A percentile compares a stretch with the other conserved stretches of the same genome.
These are phyloP conservation scores for Andrena flavipes DNA, from an alignment of 2,888 invertebrate genomes.

Conservation along the genomic window DNA sequence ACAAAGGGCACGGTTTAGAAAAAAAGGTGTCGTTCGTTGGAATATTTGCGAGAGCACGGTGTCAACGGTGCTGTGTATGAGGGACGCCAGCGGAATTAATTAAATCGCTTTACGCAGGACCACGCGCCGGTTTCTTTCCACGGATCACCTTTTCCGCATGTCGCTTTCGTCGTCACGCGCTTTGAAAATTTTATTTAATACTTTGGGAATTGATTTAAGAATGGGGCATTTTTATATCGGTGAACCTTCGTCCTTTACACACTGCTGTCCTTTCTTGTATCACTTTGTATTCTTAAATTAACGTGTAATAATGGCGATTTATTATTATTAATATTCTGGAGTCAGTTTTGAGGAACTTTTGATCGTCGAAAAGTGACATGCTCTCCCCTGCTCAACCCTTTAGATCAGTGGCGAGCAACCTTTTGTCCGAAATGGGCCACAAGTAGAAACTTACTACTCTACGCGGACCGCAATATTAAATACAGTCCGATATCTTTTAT, in stretches of 20 bases:
- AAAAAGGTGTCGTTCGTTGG: conserved; percentile 18
- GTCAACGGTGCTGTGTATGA: conserved; percentile 2
- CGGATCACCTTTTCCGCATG: neutral
- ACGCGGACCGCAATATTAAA: too few relatives aligned
- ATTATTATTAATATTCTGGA: neutral
- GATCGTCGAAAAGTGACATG: neutral
- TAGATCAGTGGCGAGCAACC: too few relatives aligned
- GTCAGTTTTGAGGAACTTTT: neutral
- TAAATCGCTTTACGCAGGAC: neutral
- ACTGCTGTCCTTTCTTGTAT: too few relatives aligned
- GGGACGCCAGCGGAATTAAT: conserved; percentile 28
- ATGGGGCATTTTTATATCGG: too few relatives aligned
- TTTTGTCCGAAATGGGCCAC: too few relatives aligned
- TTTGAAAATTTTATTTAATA: neutral
- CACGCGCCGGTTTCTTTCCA: conserved; percentile 4
- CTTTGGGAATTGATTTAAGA: neutral
- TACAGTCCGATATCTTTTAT: too few relatives aligned
- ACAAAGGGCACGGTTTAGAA: conserved; percentile 18
- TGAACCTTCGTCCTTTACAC: too few relatives aligned
- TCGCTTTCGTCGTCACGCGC: neutral
- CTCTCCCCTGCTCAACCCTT: too few relatives aligned
- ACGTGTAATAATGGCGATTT: too few relatives aligned
- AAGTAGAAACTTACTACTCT: too few relatives aligned
- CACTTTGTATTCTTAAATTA: too few relatives aligned
- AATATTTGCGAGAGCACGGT: conserved; percentile 15